Evolutionary conservation across 2,113 vertebrate genomes (phyloP).

Genomic region (Pituophis catenifer): DNA sequence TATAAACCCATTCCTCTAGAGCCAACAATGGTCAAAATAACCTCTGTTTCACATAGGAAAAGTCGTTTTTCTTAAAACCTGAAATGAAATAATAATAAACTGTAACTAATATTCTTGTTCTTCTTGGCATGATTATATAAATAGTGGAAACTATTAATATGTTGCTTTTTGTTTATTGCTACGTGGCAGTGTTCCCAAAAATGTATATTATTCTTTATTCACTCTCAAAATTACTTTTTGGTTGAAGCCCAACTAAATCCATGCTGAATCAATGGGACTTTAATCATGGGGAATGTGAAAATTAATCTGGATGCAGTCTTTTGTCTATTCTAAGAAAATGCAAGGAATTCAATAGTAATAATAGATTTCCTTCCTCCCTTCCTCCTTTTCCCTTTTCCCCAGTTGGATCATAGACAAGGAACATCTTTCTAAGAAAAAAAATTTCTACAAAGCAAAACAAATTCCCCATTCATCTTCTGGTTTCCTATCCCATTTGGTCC

Average conservation of each 20-base stretch:
- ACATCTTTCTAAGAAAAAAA: not conserved
- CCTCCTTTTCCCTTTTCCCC: not conserved
- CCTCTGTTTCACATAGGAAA: conserved; percentile 52
- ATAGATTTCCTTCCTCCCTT: not conserved
- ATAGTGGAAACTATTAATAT: conserved; percentile 27
- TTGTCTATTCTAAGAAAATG: not conserved
- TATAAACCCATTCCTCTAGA: conserved; percentile 5
- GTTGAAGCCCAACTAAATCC: conserved; percentile 10
- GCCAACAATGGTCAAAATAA: conserved; percentile 29
- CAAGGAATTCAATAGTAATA: conserved; percentile 18
- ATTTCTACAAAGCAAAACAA: not conserved
- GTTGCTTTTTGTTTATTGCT: conserved; percentile 23
- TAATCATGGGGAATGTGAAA: not conserved
- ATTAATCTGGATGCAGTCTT: not conserved
- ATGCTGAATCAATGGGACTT: not conserved
- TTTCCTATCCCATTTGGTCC: not conserved
- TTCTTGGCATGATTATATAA: conserved; percentile 20
- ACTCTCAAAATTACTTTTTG: conserved; percentile 19
- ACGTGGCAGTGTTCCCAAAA: conserved; percentile 35
- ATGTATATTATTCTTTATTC: not conserved
- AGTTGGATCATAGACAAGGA: not conserved
- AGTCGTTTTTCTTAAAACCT: conserved; percentile 48
- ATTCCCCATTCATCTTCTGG: not conserved
- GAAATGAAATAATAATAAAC: conserved; percentile 56
- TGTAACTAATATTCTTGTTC: conserved; percentile 27